Evolutionary conservation across 2,113 vertebrate species (phyloP).

Genomic region (Malurus alboscapulatus): DNA sequence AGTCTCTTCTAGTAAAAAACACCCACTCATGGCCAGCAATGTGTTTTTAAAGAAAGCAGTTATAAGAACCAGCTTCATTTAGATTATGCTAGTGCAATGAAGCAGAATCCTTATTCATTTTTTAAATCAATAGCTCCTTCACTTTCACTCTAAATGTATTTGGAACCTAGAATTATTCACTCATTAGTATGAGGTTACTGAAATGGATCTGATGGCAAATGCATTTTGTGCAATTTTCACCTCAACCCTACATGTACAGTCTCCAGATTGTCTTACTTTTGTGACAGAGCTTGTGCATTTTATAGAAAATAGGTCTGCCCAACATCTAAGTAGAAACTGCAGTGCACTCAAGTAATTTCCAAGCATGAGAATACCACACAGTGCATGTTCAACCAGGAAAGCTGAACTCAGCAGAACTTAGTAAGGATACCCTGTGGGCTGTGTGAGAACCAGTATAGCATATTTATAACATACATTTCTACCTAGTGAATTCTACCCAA

Average conservation of each 20-base stretch:
- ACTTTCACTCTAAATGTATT: background rate
- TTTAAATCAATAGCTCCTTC: conserved; percentile 19
- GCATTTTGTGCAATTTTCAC: background rate
- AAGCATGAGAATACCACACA: background rate
- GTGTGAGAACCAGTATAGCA: background rate
- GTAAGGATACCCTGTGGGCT: background rate
- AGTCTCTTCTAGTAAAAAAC: conserved; percentile 35
- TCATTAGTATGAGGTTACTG: background rate
- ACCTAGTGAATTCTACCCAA: background rate
- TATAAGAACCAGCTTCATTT: background rate
- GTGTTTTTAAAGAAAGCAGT: background rate
- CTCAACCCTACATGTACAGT: background rate
- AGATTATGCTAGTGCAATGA: background rate
- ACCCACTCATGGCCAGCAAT: background rate
- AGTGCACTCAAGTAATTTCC: background rate
- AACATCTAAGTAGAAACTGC: background rate
- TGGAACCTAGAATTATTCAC: background rate
- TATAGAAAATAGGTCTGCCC: background rate
- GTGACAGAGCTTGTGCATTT: background rate
- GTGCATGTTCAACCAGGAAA: background rate
- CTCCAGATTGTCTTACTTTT: background rate
- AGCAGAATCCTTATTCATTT: conserved; percentile 14
- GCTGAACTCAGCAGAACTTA: background rate
- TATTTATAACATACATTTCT: background rate
- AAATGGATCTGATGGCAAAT: background rate